A percentile compares a stretch with the other conserved stretches of the same genome.
Evolutionary conservation across 2,113 vertebrate genomes (phyloP).

Genomic region (Hiodon alosoides): DNA sequence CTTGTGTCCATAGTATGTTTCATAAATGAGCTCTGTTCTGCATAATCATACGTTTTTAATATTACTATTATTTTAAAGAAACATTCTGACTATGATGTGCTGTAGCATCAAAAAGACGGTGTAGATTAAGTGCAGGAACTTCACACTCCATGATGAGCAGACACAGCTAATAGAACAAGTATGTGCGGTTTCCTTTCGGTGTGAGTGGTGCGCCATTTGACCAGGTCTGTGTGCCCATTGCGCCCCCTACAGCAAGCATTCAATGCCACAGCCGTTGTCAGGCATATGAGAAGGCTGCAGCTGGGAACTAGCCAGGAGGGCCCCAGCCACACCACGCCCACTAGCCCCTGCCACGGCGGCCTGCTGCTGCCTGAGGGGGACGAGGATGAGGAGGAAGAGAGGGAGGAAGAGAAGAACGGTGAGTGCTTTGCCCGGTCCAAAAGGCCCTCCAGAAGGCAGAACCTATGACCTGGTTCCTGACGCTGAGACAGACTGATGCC

Average conservation of each 20-base stretch:
- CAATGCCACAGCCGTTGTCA: conserved; percentile 90
- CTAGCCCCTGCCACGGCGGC: conserved; percentile 58
- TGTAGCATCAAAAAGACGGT: too few relatives aligned
- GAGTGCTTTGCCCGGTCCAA: neutral
- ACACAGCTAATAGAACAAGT: too few relatives aligned
- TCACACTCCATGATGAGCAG: too few relatives aligned
- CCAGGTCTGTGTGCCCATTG: neutral
- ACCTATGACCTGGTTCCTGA: too few relatives aligned
- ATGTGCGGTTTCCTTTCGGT: neutral
- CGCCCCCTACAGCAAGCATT: conserved; percentile 82
- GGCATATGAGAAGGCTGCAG: conserved; percentile 93
- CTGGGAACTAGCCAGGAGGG: conserved; percentile 84
- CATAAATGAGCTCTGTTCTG: too few relatives aligned
- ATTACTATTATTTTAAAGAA: too few relatives aligned
- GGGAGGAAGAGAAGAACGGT: conserved; percentile 35
- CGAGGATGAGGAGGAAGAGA: conserved; percentile 52
- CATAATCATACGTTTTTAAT: too few relatives aligned
- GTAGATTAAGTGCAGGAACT: too few relatives aligned
- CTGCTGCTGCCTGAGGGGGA: conserved; percentile 55
- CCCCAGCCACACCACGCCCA: conserved; percentile 53
- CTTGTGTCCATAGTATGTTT: too few relatives aligned
- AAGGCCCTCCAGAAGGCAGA: too few relatives aligned
- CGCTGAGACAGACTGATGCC: too few relatives aligned
- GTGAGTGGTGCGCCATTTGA: neutral
- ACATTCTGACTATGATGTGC: too few relatives aligned